Conservation (phyloP, 2,797 vertebrate genomes). For the Catostomus latipinnis region DNA sequence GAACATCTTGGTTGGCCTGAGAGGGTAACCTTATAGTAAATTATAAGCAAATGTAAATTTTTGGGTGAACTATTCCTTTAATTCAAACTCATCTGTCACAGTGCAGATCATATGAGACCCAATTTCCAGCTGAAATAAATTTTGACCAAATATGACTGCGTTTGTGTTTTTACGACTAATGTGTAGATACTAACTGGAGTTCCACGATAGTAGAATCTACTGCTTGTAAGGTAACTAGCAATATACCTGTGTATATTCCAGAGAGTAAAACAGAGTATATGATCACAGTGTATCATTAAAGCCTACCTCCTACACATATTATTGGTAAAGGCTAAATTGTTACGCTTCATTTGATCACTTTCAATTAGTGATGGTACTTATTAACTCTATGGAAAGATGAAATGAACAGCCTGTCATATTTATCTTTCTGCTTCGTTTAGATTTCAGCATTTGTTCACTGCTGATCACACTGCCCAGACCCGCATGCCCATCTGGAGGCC, state of each 20-base stretch:
- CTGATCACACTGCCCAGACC: constrained; percentile 39
- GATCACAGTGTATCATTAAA: not conserved
- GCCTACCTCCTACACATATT: not conserved
- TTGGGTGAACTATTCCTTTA: too few relatives aligned
- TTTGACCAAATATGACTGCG: too few relatives aligned
- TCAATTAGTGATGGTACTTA: constrained; percentile 21
- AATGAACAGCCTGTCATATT: constrained; percentile 71
- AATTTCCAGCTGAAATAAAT: too few relatives aligned
- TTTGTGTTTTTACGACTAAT: not conserved
- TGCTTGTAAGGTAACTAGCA: not conserved
- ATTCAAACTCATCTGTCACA: too few relatives aligned
- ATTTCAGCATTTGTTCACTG: constrained; percentile 65
- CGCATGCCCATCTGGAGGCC: constrained; percentile 51
- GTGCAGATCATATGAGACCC: too few relatives aligned
- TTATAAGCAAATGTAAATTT: too few relatives aligned
- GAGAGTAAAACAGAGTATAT: not conserved
- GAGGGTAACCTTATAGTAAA: too few relatives aligned
- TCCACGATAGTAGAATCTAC: not conserved
- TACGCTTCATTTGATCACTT: constrained; percentile 37
- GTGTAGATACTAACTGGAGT: not conserved
- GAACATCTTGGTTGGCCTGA: too few relatives aligned
- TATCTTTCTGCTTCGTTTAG: constrained; percentile 77
- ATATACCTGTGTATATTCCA: not conserved
- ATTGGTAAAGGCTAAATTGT: not conserved
- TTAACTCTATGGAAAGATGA: constrained; percentile 45